Conservation (phyloP, 1,140 invertebrate species). For the Drosophila chauvacae region DNA sequence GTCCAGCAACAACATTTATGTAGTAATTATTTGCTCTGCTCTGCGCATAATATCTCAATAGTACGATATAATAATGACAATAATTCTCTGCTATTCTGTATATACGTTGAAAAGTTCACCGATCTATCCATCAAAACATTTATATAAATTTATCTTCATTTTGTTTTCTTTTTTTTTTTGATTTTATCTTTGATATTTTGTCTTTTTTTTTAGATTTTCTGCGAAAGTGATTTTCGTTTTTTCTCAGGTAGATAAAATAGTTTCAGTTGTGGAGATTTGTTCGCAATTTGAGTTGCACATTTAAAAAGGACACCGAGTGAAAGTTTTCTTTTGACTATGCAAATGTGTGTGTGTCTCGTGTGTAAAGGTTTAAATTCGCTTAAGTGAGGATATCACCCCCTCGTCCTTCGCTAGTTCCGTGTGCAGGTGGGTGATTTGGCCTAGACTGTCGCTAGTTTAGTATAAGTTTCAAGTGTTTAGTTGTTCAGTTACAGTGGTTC, state of each 20-base stretch:
- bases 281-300: conserved; percentile 49
- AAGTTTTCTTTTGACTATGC: conserved; percentile 73
- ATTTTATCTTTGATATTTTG: conserved; percentile 51
- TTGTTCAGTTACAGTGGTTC: conserved; percentile 44
- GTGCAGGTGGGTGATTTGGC: conserved; percentile 49
- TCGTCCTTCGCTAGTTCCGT: conserved; percentile 16
- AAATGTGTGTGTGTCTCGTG: conserved; percentile 48
- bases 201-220: conserved; percentile 47
- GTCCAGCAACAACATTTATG: conserved; percentile 59
- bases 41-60: conserved; percentile 45
- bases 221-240: conserved; percentile 3
- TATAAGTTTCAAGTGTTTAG: conserved; percentile 47
- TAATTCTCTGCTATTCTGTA: conserved; percentile 50
- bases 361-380: conserved; percentile 69
- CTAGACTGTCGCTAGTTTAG: conserved; percentile 36
- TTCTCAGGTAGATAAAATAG: conserved; percentile 65
- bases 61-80: conserved; percentile 39
- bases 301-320: conserved; percentile 76
- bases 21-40: conserved; percentile 50
- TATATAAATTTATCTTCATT: conserved; percentile 48
- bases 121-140: conserved; percentile 74
- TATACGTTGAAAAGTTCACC: conserved; percentile 70
- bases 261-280: conserved; percentile 54
- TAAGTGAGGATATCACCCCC: conserved; percentile 31
- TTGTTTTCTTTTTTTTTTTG: conserved; percentile 22